phyloP scores from a whole-genome alignment of 2,888 invertebrate species.

The Aporophyla nigra region DNA sequence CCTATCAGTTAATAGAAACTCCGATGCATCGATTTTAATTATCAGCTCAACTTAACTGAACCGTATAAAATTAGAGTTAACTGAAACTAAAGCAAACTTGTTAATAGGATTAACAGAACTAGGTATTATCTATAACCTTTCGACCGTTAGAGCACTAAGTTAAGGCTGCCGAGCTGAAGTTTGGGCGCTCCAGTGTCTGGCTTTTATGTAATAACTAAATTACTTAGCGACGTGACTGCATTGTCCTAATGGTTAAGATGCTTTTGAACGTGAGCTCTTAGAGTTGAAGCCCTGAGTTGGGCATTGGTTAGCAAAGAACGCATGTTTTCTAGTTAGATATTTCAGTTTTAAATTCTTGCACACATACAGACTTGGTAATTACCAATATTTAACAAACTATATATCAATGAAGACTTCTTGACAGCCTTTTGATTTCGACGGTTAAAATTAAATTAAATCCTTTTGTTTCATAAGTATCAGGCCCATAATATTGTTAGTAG shows the following conservation, averaged over 20 bases:
- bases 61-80: slow-evolving; percentile 38
- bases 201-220: slow-evolving; percentile 26
- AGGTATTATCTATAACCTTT: slow-evolving; percentile 40
- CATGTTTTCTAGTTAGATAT: no score
- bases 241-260: slow-evolving; percentile 10
- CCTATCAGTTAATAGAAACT: slow-evolving; percentile 17
- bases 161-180: slow-evolving; percentile 30
- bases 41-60: slow-evolving; percentile 34
- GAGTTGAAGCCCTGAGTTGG: not conserved
- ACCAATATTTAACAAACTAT: no score
- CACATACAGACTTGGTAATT: no score
- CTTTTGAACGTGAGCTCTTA: not conserved
- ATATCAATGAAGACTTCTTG: no score
- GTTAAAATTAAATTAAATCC: no score
- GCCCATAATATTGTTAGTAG: no score
- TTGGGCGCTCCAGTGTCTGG: slow-evolving; percentile 14
- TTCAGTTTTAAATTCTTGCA: no score
- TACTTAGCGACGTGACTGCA: slow-evolving; percentile 33
- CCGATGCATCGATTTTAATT: slow-evolving; percentile 37
- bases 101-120: slow-evolving; percentile 44
- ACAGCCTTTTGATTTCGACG: no score
- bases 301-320: not conserved
- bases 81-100: slow-evolving; percentile 28
- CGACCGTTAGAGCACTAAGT: slow-evolving; percentile 21
- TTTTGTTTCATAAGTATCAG: no score